A percentile compares a stretch with the other conserved stretches of the same genome.
phyloP scores from a whole-genome alignment of 2,888 invertebrate genomes.

The Pegoplata infirma region DNA sequence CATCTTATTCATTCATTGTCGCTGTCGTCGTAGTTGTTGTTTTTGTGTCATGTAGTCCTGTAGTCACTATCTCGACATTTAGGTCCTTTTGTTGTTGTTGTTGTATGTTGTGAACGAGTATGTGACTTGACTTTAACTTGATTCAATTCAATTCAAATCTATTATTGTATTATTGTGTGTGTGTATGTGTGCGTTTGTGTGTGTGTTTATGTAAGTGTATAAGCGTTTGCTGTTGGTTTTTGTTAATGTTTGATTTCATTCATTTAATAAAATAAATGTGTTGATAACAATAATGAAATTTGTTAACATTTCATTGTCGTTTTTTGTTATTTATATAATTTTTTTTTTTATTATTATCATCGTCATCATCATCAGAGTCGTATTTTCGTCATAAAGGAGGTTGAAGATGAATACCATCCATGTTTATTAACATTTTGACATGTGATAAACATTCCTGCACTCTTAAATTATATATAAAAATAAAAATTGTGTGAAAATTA shows the following conservation, averaged over 20 bases:
- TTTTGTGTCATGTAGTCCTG: too few relatives aligned
- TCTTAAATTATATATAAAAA: too few relatives aligned
- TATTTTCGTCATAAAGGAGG: too few relatives aligned
- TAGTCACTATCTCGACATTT: too few relatives aligned
- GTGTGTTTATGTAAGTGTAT: too few relatives aligned
- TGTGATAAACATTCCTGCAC: slow-evolving; percentile 11
- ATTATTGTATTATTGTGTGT: neutral
- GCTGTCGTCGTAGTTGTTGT: neutral
- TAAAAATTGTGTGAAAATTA: too few relatives aligned
- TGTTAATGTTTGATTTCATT: slow-evolving; percentile 36
- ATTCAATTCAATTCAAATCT: neutral
- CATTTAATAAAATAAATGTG: slow-evolving; percentile 53
- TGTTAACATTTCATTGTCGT: slow-evolving; percentile 45
- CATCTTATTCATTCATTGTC: neutral
- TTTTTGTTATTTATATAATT: slow-evolving; percentile 12
- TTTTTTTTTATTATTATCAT: too few relatives aligned
- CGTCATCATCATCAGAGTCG: neutral
- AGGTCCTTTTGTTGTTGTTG: too few relatives aligned
- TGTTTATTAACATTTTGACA: slow-evolving; percentile 42
- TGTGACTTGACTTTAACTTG: slow-evolving; percentile 35
- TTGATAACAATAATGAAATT: slow-evolving; percentile 59
- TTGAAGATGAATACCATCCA: slow-evolving; percentile 9
- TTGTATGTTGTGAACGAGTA: slow-evolving; percentile 4
- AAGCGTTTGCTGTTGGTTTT: slow-evolving; percentile 2
- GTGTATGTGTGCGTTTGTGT: neutral